phyloP scores from a whole-genome alignment of 2,888 invertebrate species.

The Odontocerum albicorne region DNA sequence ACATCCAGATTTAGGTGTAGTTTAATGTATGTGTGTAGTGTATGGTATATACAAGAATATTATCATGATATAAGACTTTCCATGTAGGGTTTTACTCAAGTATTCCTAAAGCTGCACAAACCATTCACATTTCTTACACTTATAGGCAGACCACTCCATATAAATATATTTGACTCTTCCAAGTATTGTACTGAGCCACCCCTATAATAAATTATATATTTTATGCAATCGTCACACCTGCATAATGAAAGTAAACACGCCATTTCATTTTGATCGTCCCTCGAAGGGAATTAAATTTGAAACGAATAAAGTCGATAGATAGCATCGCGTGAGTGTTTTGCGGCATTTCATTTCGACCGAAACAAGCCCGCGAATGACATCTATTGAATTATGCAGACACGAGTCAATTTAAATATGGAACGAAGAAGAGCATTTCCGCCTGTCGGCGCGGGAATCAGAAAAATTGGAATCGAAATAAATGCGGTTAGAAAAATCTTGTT shows the following conservation, averaged over 20 bases:
- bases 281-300: constrained; percentile 28
- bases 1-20: too few relatives aligned
- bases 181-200: too few relatives aligned
- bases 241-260: constrained; percentile 24
- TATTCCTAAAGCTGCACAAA: too few relatives aligned
- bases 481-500: constrained; percentile 34
- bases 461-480: constrained; percentile 27
- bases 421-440: constrained; percentile 26
- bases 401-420: constrained; percentile 36
- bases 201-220: too few relatives aligned
- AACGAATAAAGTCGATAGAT: constrained; percentile 17
- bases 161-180: too few relatives aligned
- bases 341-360: constrained; percentile 44
- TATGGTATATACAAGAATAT: too few relatives aligned
- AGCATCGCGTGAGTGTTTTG: constrained; percentile 17
- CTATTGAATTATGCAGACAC: constrained; percentile 37
- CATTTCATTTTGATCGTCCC: constrained; percentile 20
- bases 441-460: constrained; percentile 19
- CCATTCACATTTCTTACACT: too few relatives aligned
- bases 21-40: too few relatives aligned
- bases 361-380: constrained; percentile 44
- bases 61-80: too few relatives aligned
- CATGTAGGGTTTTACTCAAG: too few relatives aligned
- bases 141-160: too few relatives aligned
- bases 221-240: constrained; percentile 17